A percentile compares a stretch with the other conserved stretches of the same genome.
These are phyloP conservation scores for Drosophila imparisetae DNA, from an alignment of 2,888 invertebrate genomes.

Conservation along the genomic window DNA sequence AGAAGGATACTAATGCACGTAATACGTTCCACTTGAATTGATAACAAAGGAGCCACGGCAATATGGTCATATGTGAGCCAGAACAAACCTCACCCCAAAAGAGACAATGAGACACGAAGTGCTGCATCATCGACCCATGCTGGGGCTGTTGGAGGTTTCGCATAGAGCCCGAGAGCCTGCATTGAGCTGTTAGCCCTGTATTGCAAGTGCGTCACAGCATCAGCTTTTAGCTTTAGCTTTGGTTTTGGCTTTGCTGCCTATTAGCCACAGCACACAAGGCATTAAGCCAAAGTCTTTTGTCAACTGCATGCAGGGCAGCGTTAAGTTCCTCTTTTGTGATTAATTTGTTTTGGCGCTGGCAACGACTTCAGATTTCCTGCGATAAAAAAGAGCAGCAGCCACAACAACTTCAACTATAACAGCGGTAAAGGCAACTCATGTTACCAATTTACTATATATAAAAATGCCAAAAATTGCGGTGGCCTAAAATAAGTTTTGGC, in stretches of 20 bases:
- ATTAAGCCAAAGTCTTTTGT: conserved; percentile 46
- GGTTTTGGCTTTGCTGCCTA: conserved; percentile 41
- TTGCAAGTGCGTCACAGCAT: conserved; percentile 47
- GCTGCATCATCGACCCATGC: conserved; percentile 38
- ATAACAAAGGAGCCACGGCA: conserved; percentile 61
- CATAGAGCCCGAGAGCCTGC: conserved; percentile 12
- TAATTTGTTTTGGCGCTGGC: conserved; percentile 55
- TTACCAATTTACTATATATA: conserved; percentile 23
- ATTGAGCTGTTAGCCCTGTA: conserved; percentile 11
- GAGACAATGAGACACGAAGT: conserved; percentile 15
- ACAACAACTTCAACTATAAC: conserved; percentile 4
- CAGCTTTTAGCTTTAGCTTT: not conserved
- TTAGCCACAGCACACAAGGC: conserved; percentile 37
- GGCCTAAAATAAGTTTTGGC: conserved; percentile 58
- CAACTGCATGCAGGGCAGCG: conserved; percentile 39
- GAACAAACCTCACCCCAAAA: conserved; percentile 4
- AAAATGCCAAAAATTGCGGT: conserved; percentile 51
- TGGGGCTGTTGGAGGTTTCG: conserved; percentile 14
- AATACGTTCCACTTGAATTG: conserved; percentile 78
- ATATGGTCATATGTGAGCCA: conserved; percentile 17
- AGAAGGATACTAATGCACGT: conserved; percentile 79
- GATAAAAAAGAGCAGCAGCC: conserved; percentile 20
- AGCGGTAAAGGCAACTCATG: conserved; percentile 17
- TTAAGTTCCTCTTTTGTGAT: conserved; percentile 39
- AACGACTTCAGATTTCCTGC: conserved; percentile 67